These are phyloP conservation scores for Hypomecis atomaria DNA, from an alignment of 2,888 invertebrate genomes.

Conservation along the genomic window DNA sequence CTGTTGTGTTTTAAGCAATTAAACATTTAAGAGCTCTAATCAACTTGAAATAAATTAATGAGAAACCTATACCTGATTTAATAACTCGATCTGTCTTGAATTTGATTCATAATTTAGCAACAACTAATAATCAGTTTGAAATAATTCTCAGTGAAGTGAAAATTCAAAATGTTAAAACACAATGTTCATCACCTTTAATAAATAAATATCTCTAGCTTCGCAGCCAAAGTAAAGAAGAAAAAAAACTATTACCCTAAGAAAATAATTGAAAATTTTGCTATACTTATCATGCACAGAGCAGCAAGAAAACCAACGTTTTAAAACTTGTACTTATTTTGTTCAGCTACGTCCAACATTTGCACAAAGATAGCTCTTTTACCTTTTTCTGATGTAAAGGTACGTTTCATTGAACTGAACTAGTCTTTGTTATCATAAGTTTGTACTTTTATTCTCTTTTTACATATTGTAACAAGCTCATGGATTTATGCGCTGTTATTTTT, in stretches of 20 bases:
- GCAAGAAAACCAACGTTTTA: not conserved
- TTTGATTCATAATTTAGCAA: too few relatives aligned
- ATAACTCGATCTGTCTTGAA: too few relatives aligned
- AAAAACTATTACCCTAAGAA: not conserved
- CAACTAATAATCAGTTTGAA: too few relatives aligned
- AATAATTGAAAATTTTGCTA: not conserved
- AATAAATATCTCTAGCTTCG: not conserved
- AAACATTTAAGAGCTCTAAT: too few relatives aligned
- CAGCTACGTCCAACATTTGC: constrained; percentile 4
- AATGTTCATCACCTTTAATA: too few relatives aligned
- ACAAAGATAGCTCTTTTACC: constrained; percentile 7
- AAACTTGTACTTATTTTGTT: constrained; percentile 5
- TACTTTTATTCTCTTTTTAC: not conserved
- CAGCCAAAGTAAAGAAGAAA: not conserved
- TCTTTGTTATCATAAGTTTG: not conserved
- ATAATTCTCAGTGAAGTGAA: too few relatives aligned
- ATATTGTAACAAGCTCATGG: not conserved
- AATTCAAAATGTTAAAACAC: too few relatives aligned
- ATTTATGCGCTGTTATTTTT: too few relatives aligned
- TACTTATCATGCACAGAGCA: not conserved
- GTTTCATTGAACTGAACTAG: constrained; percentile 8
- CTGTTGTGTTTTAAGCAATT: too few relatives aligned
- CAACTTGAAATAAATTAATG: too few relatives aligned
- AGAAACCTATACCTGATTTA: too few relatives aligned
- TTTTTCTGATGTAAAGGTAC: constrained; percentile 6